phyloP scores from a whole-genome alignment of 2,113 vertebrate species.

The Syngnathus typhle region DNA sequence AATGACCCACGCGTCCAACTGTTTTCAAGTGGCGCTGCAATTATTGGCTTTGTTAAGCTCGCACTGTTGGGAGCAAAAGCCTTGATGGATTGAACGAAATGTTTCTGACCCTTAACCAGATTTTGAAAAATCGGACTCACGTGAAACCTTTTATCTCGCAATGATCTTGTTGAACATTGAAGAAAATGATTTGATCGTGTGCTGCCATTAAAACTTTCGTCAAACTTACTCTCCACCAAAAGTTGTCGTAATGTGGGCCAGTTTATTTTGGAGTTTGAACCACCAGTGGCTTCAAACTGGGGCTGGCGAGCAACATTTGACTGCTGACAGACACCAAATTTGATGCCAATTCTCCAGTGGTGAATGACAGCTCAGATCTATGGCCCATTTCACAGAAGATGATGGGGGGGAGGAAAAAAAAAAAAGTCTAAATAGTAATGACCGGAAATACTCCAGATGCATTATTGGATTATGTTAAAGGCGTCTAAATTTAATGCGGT shows the following conservation, averaged over 20 bases:
- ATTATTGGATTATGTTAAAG: slow-evolving; percentile 75
- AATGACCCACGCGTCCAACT: not conserved
- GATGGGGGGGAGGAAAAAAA: not conserved
- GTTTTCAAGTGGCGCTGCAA: not conserved
- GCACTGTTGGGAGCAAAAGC: not conserved
- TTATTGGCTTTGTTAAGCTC: not conserved
- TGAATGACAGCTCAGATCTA: slow-evolving; percentile 71
- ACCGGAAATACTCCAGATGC: slow-evolving; percentile 71
- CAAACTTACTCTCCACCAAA: slow-evolving; percentile 60
- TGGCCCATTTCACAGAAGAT: slow-evolving; percentile 75
- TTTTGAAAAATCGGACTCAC: not conserved
- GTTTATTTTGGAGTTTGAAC: slow-evolving; percentile 70
- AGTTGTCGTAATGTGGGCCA: slow-evolving; percentile 61
- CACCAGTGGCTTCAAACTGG: slow-evolving; percentile 69
- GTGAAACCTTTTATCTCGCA: not conserved
- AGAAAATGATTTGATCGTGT: not conserved
- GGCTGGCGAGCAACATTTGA: slow-evolving; percentile 65
- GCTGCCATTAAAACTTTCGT: slow-evolving; percentile 33
- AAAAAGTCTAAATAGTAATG: slow-evolving; percentile 68
- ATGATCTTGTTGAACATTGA: not conserved
- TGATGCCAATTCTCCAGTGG: slow-evolving; percentile 72
- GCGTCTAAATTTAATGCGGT: slow-evolving; percentile 74
- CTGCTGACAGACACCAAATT: slow-evolving; percentile 69
- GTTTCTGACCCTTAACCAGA: too few species aligned
- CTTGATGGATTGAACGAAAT: too few species aligned